Base-by-base conservation (phyloP, 2,888 invertebrate genomes). In the Drosophila quinaria region DNA sequence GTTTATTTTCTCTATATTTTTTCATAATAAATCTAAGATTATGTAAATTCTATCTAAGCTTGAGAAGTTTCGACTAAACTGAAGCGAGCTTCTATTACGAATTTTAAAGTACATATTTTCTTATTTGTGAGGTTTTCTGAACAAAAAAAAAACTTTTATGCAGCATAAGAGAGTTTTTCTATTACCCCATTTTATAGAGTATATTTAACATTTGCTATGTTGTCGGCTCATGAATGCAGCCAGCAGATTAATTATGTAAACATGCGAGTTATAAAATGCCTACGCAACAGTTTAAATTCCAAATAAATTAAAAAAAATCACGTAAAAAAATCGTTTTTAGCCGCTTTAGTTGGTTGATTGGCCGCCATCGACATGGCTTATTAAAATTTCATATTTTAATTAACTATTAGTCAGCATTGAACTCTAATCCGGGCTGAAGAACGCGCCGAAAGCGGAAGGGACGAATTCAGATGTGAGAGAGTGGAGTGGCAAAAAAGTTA, bases 311-410 rank as follows among this genome's bases (percentile, higher is more conserved):
- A 47, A 31, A 33, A 49, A 42, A 25, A 42, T 17, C 15, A 11
- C 1, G 15, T 9, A 17, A 33, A 39, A 60, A 72, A 35, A 4
- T 25, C 0, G 35, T 60, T 81, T 70, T 76, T 70, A 37, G 9
- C 17, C 49, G 56, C 60, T 54, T 44, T 19, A 25, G 25, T 25
- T 5, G 35, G 46, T 47, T 69, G 44, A 61, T 31, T 56, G 39
- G 35, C n/a, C 4, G 31, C 39, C 17, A 31, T 39, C 17, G 50
- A n/a, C 35, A 56, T 50, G 51, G 68, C 65, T 74, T 50, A 85
- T 86, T 74, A 89, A 89, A 86, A 51, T 89, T 86, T 67, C 66
- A 89, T 81, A 78, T 86, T 86, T 86, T 86, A 86, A 89, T 86
- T 87, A 87, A 84, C 69, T 54, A 66, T 50, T 74, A 25, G 74